Conservation (phyloP, 2,797 vertebrate genomes). For the Balearica regulorum region DNA sequence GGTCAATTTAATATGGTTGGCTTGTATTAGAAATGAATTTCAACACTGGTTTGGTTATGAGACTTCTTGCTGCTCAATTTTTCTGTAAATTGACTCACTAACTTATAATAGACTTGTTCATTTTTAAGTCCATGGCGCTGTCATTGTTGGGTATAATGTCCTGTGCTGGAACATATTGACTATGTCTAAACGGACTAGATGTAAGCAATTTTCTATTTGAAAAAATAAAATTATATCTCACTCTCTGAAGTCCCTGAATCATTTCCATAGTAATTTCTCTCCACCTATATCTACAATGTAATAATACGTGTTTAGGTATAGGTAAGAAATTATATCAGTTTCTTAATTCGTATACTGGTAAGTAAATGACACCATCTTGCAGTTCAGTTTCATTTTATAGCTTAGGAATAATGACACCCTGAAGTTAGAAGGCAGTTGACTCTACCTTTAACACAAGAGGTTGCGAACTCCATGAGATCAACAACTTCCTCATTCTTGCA, state of each 20-base stretch:
- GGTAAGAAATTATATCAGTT: not conserved
- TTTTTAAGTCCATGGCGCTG: not conserved
- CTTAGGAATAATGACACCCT: not conserved
- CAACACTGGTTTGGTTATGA: conserved; percentile 15
- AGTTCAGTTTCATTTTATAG: not conserved
- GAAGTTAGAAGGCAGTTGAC: not conserved
- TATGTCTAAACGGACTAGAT: conserved; percentile 34
- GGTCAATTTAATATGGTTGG: not conserved
- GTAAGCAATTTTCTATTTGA: conserved; percentile 53
- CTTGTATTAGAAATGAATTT: conserved; percentile 13
- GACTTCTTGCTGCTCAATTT: conserved; percentile 26
- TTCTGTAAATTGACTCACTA: conserved; percentile 12
- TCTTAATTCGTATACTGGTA: not conserved
- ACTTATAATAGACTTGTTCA: not conserved
- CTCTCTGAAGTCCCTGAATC: not conserved
- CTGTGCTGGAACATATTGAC: not conserved
- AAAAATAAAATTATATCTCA: conserved; percentile 50
- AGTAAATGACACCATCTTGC: not conserved
- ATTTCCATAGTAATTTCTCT: not conserved
- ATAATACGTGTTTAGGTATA: not conserved
- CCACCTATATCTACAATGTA: not conserved
- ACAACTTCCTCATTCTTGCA: not conserved
- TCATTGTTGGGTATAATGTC: not conserved
- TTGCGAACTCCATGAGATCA: not conserved
- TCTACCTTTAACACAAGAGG: not conserved